phyloP scores from a whole-genome alignment of 2,797 vertebrate genomes.

The Lithobates pipiens region DNA sequence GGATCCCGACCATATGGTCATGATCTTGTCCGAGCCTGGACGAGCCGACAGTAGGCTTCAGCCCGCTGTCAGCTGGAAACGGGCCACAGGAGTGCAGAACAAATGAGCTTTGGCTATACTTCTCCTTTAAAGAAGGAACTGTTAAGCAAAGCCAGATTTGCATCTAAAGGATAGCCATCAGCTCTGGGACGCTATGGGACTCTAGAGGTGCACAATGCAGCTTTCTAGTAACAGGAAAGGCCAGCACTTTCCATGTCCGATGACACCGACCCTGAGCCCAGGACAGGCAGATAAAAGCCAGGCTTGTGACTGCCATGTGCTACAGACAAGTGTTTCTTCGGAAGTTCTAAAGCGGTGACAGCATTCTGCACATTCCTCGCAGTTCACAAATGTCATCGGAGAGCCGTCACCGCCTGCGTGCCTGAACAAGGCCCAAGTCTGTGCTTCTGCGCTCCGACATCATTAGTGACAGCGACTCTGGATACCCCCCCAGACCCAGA shows the following conservation, averaged over 20 bases:
- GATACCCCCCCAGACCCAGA: conserved; percentile 63
- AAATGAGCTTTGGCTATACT: too few relatives aligned
- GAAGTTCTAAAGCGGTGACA: conserved; percentile 90
- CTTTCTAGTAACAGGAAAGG: conserved; percentile 7
- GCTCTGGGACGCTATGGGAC: neutral
- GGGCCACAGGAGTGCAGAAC: too few relatives aligned
- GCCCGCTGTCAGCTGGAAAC: too few relatives aligned
- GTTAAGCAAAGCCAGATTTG: neutral
- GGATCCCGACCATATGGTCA: too few relatives aligned
- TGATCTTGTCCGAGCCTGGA: too few relatives aligned
- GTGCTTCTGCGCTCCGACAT: conserved; percentile 69
- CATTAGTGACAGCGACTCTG: conserved; percentile 55
- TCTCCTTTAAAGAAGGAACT: too few relatives aligned
- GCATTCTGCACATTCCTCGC: conserved; percentile 93
- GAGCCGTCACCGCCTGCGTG: conserved; percentile 70
- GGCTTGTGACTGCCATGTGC: conserved; percentile 77
- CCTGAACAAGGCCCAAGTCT: conserved; percentile 73
- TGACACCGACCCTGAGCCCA: conserved; percentile 70
- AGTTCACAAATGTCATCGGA: conserved; percentile 82
- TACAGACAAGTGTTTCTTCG: conserved; percentile 82
- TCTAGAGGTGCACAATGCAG: neutral
- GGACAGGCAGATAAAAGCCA: conserved; percentile 76
- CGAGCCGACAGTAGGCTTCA: too few relatives aligned
- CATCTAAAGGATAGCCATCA: neutral
- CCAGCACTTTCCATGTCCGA: conserved; percentile 70